These are phyloP conservation scores for Ceratosolen solmsi DNA, from an alignment of 1,140 invertebrate species.

Conservation along the genomic window DNA sequence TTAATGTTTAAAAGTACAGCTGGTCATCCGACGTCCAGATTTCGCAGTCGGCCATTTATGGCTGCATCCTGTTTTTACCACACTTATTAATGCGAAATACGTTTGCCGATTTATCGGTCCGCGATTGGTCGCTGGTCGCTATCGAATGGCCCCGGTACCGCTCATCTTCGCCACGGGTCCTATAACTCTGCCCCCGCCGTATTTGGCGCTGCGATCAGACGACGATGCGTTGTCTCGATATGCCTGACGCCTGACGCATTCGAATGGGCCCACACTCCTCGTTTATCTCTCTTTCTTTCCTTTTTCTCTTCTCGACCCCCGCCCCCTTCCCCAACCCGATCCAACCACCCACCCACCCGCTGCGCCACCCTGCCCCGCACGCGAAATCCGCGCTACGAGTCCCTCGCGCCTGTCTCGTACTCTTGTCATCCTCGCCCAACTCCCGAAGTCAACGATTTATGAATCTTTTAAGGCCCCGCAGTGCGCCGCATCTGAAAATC, in stretches of 20 bases:
- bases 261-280: conserved; percentile 21
- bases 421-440: not conserved
- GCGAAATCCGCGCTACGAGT: not conserved
- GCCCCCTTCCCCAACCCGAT: not conserved
- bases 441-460: conserved; percentile 25
- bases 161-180: not conserved
- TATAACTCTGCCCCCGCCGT: conserved; percentile 17
- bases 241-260: conserved; percentile 44
- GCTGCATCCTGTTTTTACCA: conserved; percentile 34
- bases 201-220: conserved; percentile 38
- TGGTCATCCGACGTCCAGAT: not conserved
- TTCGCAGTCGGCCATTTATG: conserved; percentile 25
- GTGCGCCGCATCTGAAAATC: not conserved
- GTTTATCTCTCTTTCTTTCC: not conserved
- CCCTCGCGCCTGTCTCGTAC: not conserved
- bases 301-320: not conserved
- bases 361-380: no score
- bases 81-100: conserved; percentile 41
- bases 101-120: conserved; percentile 13
- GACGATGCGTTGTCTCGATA: conserved; percentile 21
- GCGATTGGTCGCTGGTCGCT: conserved; percentile 7
- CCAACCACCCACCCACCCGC: no score
- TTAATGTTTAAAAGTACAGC: not conserved
- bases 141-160: not conserved
- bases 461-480: conserved; percentile 21